Conservation (phyloP, 2,888 invertebrate genomes). For the Carterocephalus palaemon region DNA sequence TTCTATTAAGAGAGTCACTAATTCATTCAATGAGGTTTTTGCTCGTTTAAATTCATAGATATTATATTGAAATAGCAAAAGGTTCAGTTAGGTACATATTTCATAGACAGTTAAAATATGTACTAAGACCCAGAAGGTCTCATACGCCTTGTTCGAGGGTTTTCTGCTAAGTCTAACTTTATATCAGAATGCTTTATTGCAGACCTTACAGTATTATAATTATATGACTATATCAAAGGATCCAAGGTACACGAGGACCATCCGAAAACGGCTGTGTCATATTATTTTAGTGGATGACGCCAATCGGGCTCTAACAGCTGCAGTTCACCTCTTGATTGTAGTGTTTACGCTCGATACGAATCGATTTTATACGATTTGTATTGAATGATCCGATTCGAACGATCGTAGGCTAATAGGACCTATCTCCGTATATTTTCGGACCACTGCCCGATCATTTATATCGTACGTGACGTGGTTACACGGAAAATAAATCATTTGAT, state of each 20-base stretch:
- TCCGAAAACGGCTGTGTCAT: constrained; percentile 76
- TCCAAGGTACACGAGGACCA: constrained; percentile 53
- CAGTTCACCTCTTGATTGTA: constrained; percentile 65
- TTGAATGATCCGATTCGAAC: constrained; percentile 53
- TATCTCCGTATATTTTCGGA: constrained; percentile 70
- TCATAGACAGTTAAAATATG: too few relatives aligned
- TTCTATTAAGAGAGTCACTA: too few relatives aligned
- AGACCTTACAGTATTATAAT: constrained; percentile 52
- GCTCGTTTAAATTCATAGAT: too few relatives aligned
- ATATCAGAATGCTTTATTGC: constrained; percentile 36
- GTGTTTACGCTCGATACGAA: constrained; percentile 71
- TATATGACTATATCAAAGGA: constrained; percentile 45
- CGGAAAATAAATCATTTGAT: constrained; percentile 72
- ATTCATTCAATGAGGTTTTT: too few relatives aligned
- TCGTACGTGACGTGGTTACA: constrained; percentile 75
- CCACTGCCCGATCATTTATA: constrained; percentile 68
- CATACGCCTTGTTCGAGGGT: too few relatives aligned
- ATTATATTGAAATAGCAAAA: too few relatives aligned
- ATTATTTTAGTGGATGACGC: constrained; percentile 78
- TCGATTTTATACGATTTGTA: constrained; percentile 72
- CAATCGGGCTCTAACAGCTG: constrained; percentile 72
- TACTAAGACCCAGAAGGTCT: too few relatives aligned
- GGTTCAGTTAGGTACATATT: too few relatives aligned
- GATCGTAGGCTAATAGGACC: constrained; percentile 70
- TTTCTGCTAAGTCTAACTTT: too few relatives aligned